Conservation (phyloP, 2,113 vertebrate species). For the Orientallactaga bullata region DNA sequence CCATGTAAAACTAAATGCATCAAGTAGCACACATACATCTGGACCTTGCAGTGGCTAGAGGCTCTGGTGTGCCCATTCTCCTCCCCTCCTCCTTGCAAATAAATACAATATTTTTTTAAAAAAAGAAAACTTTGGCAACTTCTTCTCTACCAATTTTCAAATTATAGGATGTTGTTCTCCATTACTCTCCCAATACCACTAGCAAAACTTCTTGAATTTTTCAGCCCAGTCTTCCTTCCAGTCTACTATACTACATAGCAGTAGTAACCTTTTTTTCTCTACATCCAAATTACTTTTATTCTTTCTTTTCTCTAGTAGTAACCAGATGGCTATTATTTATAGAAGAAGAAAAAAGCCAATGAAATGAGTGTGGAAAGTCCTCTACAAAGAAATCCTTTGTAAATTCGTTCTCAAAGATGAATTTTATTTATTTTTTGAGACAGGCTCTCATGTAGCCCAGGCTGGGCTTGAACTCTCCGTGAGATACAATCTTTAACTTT, state of each 20-base stretch:
- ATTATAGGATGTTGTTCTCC: background rate
- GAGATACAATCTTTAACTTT: too few relatives aligned
- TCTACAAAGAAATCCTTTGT: background rate
- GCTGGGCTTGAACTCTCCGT: background rate
- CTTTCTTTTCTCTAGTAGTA: background rate
- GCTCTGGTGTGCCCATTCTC: too few relatives aligned
- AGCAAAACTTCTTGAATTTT: background rate
- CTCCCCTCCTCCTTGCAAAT: too few relatives aligned
- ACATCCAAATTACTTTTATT: background rate
- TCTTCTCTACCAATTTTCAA: background rate
- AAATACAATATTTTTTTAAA: background rate
- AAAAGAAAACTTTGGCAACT: background rate
- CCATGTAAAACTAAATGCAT: too few relatives aligned
- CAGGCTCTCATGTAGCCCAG: too few relatives aligned
- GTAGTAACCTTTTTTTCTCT: background rate
- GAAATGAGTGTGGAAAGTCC: background rate
- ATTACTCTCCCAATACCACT: background rate
- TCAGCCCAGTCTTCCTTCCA: background rate
- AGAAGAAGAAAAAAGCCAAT: background rate
- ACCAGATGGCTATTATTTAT: background rate
- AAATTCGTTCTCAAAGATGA: background rate
- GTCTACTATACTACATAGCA: background rate
- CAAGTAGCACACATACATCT: too few relatives aligned
- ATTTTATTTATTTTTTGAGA: too few relatives aligned
- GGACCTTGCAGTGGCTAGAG: too few relatives aligned